Evolutionary conservation across 1,140 invertebrate genomes (phyloP).

Genomic region (Sweltsa coloradensis): DNA sequence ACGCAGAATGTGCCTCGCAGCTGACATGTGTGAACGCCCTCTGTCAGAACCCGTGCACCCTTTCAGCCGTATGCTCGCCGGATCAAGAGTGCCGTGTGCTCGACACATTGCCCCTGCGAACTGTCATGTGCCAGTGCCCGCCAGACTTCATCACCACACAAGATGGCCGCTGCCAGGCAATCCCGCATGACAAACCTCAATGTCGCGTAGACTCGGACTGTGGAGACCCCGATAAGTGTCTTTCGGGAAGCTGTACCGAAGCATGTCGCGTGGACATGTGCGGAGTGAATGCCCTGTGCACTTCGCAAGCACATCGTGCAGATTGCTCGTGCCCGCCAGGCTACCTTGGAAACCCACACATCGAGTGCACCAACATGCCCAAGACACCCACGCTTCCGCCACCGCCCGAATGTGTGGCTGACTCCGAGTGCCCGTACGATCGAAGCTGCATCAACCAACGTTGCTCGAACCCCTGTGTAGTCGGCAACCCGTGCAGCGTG

Average conservation of each 20-base stretch:
- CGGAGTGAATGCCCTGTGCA: conserved; percentile 74
- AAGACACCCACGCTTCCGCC: conserved; percentile 31
- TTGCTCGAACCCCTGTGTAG: conserved; percentile 66
- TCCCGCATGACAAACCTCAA: conserved; percentile 37
- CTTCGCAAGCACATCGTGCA: conserved; percentile 55
- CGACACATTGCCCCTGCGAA: conserved; percentile 63
- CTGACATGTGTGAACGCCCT: conserved; percentile 62
- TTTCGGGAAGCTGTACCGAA: conserved; percentile 59
- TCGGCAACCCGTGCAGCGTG: conserved; percentile 51
- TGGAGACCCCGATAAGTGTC: conserved; percentile 52
- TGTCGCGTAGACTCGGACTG: conserved; percentile 66
- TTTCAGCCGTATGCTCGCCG: conserved; percentile 50
- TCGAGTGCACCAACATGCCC: conserved; percentile 57
- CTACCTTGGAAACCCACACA: conserved; percentile 68
- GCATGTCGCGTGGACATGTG: conserved; percentile 65
- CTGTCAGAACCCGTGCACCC: conserved; percentile 63
- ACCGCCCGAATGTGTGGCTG: conserved; percentile 54
- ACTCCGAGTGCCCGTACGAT: conserved; percentile 62
- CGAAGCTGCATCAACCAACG: conserved; percentile 58
- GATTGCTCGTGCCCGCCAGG: conserved; percentile 65
- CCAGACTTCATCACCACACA: conserved; percentile 49
- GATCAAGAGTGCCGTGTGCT: conserved; percentile 67
- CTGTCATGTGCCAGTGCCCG: conserved; percentile 70
- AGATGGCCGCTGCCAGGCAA: conserved; percentile 47
- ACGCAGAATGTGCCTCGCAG: conserved; percentile 59